Percentiles rank a stretch among this genome's conserved stretches.
These are phyloP conservation scores for Pogonomyrmex californicus DNA, from an alignment of 1,140 invertebrate species.

Conservation along the genomic window DNA sequence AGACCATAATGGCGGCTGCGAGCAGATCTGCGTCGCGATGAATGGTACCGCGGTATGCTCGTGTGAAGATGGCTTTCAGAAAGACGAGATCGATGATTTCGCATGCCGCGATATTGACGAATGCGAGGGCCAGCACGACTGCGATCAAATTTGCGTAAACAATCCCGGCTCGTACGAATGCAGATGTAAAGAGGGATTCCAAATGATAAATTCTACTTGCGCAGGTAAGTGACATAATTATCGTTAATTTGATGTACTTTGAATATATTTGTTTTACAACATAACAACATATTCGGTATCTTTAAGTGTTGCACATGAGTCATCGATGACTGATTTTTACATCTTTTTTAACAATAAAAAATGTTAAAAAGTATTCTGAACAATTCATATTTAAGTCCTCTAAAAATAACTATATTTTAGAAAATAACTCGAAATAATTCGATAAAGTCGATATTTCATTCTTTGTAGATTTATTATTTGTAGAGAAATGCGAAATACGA, in stretches of 20 bases:
- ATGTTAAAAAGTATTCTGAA: background rate
- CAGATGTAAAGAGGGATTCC: slow-evolving; percentile 89
- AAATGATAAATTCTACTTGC: slow-evolving; percentile 72
- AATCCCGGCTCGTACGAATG: slow-evolving; percentile 93
- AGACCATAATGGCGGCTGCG: slow-evolving; percentile 89
- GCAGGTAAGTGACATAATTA: slow-evolving; percentile 72
- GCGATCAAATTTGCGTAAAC: slow-evolving; percentile 92
- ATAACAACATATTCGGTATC: background rate
- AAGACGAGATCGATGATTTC: slow-evolving; percentile 60
- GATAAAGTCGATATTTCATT: background rate
- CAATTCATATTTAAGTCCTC: background rate
- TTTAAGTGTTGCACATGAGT: background rate
- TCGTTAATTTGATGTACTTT: background rate
- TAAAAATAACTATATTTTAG: background rate
- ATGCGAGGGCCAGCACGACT: slow-evolving; percentile 90
- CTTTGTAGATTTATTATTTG: background rate
- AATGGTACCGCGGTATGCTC: slow-evolving; percentile 80
- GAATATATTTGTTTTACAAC: background rate
- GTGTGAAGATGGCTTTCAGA: slow-evolving; percentile 80
- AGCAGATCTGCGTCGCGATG: slow-evolving; percentile 82
- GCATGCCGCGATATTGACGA: slow-evolving; percentile 89
- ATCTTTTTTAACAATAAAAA: background rate
- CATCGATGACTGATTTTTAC: background rate
- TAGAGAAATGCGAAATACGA: background rate
- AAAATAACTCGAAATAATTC: background rate